Evolutionary conservation across 2,797 vertebrate genomes (phyloP).

Genomic region (Sebastes jordani): DNA sequence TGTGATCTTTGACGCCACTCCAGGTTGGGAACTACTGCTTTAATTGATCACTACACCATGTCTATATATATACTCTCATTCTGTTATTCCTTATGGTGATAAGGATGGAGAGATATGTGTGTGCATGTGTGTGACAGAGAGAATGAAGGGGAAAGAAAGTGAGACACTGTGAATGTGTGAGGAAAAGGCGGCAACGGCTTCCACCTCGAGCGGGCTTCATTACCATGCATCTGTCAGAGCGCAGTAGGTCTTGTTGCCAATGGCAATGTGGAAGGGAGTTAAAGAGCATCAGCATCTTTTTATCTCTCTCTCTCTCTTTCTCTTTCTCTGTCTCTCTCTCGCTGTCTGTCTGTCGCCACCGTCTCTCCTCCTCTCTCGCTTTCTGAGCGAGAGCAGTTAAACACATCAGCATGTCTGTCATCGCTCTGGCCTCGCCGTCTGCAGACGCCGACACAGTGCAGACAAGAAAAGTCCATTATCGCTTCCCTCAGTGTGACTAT

Average conservation of each 20-base stretch:
- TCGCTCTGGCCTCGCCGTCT: constrained; percentile 62
- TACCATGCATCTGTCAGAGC: constrained; percentile 77
- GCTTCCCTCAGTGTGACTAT: constrained; percentile 71
- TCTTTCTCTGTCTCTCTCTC: background rate
- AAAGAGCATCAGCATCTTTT: constrained; percentile 73
- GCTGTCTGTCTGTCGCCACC: background rate
- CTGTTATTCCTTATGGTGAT: background rate
- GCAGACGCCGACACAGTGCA: constrained; percentile 60
- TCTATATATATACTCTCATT: background rate
- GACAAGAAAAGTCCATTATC: constrained; percentile 86
- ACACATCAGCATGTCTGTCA: constrained; percentile 79
- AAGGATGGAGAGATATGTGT: constrained; percentile 4
- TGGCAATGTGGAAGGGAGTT: constrained; percentile 71
- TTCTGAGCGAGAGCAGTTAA: constrained; percentile 64
- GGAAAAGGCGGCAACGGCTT: constrained; percentile 49
- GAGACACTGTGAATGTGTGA: constrained; percentile 45
- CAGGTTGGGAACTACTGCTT: too few relatives aligned
- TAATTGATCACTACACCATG: background rate
- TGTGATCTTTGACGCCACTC: too few relatives aligned
- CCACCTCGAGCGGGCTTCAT: constrained; percentile 72
- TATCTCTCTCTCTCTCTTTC: background rate
- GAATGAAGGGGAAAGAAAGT: background rate
- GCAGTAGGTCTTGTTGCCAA: constrained; percentile 65
- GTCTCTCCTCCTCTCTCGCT: constrained; percentile 21
- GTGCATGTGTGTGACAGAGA: constrained; percentile 16